A percentile compares a stretch with the other conserved stretches of the same genome.
Evolutionary conservation across 2,113 vertebrate species (phyloP).

Genomic region (Geococcyx californianus): DNA sequence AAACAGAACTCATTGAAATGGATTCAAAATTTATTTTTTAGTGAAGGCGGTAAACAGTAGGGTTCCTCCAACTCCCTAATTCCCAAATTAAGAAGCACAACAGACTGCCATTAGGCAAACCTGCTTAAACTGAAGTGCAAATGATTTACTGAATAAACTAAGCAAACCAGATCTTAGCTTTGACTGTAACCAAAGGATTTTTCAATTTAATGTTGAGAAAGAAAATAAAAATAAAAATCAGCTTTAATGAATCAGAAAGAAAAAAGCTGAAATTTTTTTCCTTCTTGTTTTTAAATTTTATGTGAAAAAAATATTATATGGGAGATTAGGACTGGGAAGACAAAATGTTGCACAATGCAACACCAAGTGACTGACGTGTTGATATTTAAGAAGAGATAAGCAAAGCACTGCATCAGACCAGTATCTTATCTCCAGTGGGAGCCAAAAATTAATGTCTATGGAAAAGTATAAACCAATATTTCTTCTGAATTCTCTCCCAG

Average conservation of each 20-base stretch:
- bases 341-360: neutral
- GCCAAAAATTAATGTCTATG: neutral
- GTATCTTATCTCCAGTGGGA: neutral
- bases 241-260: neutral
- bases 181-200: neutral
- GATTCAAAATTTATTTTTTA: neutral
- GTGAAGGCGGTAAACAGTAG: conserved; percentile 13
- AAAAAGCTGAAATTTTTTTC: neutral
- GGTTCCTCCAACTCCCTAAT: conserved; percentile 41
- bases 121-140: neutral
- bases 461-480: neutral
- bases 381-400: neutral
- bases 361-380: neutral
- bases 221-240: neutral
- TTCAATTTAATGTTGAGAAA: neutral
- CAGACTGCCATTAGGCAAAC: conserved; percentile 18
- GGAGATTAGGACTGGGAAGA: neutral
- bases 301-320: neutral
- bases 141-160: neutral
- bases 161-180: conserved; percentile 6
- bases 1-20: neutral
- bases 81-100: conserved; percentile 27
- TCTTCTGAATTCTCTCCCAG: neutral
- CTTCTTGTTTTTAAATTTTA: neutral
- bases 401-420: neutral